A percentile compares a stretch with the other conserved stretches of the same genome.
phyloP scores from a whole-genome alignment of 37 sponge, comb jelly and placozoan species.

The Dysidea cf. avara region DNA sequence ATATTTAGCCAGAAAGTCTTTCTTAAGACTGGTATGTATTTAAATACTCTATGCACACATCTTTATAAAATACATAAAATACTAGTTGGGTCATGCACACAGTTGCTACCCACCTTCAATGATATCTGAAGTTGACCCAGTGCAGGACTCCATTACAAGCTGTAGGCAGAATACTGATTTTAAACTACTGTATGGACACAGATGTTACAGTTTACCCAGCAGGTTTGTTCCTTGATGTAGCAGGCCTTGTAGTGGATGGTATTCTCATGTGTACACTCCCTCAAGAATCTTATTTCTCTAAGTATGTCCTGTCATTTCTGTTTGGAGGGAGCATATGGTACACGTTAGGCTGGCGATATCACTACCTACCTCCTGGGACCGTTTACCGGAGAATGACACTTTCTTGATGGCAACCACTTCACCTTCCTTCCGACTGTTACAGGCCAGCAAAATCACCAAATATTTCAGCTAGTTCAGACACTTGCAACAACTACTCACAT shows the following conservation, averaged over 20 bases:
- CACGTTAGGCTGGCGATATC: neutral
- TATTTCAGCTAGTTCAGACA: neutral
- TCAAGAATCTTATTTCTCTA: constrained; percentile 91
- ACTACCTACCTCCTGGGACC: constrained; percentile 73
- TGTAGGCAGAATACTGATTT: constrained; percentile 19
- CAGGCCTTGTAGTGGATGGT: constrained; percentile 84
- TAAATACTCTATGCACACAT: no score
- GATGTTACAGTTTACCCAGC: constrained; percentile 75
- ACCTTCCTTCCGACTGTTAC: constrained; percentile 53
- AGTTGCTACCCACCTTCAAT: constrained; percentile 74
- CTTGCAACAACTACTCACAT: constrained; percentile 64
- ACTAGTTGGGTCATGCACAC: no score
- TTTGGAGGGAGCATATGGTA: constrained; percentile 1
- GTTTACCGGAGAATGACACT: constrained; percentile 97
- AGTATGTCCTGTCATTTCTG: constrained; percentile 98
- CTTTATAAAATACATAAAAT: no score
- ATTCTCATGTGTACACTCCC: constrained; percentile 86
- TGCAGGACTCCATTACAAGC: constrained; percentile 99
- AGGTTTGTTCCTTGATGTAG: constrained; percentile 89
- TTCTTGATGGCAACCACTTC: constrained; percentile 99
- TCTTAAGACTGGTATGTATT: no score
- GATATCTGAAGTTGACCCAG: constrained; percentile 98
- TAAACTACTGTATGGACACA: neutral
- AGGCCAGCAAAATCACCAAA: constrained; percentile 62
- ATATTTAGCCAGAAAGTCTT: no score